A percentile compares a stretch with the other conserved stretches of the same genome.
Evolutionary conservation across 2,888 invertebrate species (phyloP).

Genomic region (Celastrina argiolus): DNA sequence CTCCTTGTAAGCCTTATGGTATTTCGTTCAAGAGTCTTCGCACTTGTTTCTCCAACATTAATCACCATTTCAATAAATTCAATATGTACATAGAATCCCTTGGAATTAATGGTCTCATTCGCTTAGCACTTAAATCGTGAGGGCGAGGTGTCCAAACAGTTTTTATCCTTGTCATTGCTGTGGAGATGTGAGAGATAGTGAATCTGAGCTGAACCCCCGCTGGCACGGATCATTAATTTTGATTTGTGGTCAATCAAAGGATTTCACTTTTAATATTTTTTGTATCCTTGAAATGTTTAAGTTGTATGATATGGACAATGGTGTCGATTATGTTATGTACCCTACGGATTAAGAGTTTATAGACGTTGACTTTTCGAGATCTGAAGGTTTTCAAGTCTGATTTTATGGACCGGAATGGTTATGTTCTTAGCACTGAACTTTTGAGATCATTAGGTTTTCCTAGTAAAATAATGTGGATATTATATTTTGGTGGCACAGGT

Average conservation of each 20-base stretch:
- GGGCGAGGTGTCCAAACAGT: constrained; percentile 75
- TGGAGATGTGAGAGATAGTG: constrained; percentile 44
- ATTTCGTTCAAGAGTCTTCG: constrained; percentile 39
- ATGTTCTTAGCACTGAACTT: too few relatives aligned
- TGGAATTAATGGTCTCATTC: constrained; percentile 79
- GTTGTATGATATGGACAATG: constrained; percentile 39
- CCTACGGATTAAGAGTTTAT: background rate
- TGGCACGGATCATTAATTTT: constrained; percentile 77
- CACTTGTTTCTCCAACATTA: constrained; percentile 69
- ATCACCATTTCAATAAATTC: constrained; percentile 79
- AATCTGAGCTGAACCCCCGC: constrained; percentile 63
- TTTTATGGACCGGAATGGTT: too few relatives aligned
- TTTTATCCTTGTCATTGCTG: constrained; percentile 44
- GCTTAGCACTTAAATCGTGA: constrained; percentile 77
- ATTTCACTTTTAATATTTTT: constrained; percentile 75
- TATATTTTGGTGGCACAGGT: too few relatives aligned
- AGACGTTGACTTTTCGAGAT: background rate
- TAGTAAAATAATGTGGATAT: too few relatives aligned
- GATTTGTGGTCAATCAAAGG: constrained; percentile 80
- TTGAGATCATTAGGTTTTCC: too few relatives aligned
- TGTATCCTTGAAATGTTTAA: constrained; percentile 43
- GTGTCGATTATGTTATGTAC: constrained; percentile 33
- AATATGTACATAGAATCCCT: constrained; percentile 77
- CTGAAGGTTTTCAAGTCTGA: background rate
- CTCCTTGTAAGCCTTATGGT: constrained; percentile 4